Conservation (phyloP, 1,140 invertebrate species). For the Papilio polytes region DNA sequence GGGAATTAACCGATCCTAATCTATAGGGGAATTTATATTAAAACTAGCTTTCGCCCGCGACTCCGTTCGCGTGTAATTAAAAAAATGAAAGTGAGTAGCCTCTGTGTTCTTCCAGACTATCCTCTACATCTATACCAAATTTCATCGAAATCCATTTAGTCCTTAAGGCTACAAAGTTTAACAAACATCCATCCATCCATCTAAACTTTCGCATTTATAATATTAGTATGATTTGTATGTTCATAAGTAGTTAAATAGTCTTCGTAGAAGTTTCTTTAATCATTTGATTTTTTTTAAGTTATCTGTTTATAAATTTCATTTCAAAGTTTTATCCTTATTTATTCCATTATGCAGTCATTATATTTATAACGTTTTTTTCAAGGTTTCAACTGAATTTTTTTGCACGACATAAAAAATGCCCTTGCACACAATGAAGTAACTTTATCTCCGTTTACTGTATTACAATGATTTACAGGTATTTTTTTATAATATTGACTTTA, state of each 20-base stretch:
- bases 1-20: background rate
- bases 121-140: no score
- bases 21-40: background rate
- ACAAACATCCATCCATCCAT: no score
- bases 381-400: background rate
- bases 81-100: no score
- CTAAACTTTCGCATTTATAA: no score
- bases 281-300: no score
- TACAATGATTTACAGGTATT: background rate
- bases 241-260: background rate
- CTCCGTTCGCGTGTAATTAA: no score
- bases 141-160: no score
- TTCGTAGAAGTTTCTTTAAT: background rate
- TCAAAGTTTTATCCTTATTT: background rate
- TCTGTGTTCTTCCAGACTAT: no score
- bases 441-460: background rate
- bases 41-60: no score
- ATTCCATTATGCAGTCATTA: background rate
- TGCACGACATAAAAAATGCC: slow-evolving; percentile 5
- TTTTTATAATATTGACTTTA: no score
- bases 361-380: background rate
- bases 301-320: background rate
- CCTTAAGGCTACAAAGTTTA: no score
- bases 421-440: background rate
- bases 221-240: no score